Base-by-base conservation (phyloP, 2,797 vertebrate species). In the Hemitrygon akajei region DNA sequence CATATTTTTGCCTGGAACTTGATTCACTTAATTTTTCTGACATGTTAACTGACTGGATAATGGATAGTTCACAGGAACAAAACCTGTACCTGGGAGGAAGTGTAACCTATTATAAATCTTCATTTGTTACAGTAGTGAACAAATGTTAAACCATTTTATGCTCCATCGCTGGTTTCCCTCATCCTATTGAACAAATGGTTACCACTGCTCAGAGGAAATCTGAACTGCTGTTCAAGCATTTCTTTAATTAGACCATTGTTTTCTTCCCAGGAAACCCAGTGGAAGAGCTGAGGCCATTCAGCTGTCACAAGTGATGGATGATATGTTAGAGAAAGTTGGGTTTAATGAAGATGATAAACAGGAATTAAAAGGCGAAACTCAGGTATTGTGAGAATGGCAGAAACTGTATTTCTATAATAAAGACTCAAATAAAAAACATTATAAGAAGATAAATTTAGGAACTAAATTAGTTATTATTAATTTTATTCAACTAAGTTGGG, bases 281-380 rank as follows among this genome's bases (percentile, higher is more conserved):
- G 97, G 97, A 63, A 97, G 98, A 94, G 93, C 97, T 89, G 98
- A 99, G 94, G 98, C 96, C 47, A 93, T 97, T 81, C 97, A 98
- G 94, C 96, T 99, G 96, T 97, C 96, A 95, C 96, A 95, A 63
- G 97, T 97, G 94, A 98, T 99, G 98, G 98, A 99, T 75, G 94
- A 96, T 89, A 98, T 98, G 98, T 94, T 99, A 94, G 96, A 98
- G 95, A 97, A 97, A 94, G 98, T 97, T 71, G 97, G 97, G 14
- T 95, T 97, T 89, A 96, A 97, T 95, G 95, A 95, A 93, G 95
- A 95, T 93, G 95, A 97, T 94, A 94, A 94, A 60, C 86, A 96
- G 94, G 96, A 97, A 94, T 94, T 98, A 84, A 96, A 94, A 69
- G 97, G 97, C 34, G 94, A 97, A 94, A 98, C 97, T 34, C 97